Percentiles rank a stretch among this genome's conserved stretches.
Conservation (phyloP, 2,113 vertebrate genomes). For the Bostrychus sinensis region DNA sequence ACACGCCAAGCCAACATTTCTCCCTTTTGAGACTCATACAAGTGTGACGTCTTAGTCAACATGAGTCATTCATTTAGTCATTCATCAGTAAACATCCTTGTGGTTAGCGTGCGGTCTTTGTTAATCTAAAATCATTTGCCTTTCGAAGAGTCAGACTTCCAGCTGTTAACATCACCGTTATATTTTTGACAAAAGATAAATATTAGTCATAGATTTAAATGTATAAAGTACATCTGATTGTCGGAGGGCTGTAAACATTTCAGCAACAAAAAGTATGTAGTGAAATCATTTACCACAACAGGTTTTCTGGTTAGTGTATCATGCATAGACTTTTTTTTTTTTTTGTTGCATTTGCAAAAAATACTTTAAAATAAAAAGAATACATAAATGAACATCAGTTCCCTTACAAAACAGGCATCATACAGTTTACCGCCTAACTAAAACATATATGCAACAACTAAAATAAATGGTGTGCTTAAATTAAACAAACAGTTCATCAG, state of each 20-base stretch:
- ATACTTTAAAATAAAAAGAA: neutral
- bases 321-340: too few relatives aligned
- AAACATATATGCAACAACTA: conserved; percentile 17
- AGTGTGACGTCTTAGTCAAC: neutral
- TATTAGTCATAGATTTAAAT: neutral
- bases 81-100: too few relatives aligned
- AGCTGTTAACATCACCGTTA: neutral
- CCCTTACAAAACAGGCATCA: conserved; percentile 3
- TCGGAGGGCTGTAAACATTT: conserved; percentile 22
- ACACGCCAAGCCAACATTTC: neutral
- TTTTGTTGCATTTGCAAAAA: too few relatives aligned
- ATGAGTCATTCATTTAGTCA: neutral
- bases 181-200: neutral
- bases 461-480: conserved; percentile 28
- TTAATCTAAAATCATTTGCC: neutral
- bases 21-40: neutral
- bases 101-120: neutral
- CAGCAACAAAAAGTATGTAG: neutral
- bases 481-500: conserved; percentile 38
- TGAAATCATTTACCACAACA: neutral
- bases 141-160: neutral
- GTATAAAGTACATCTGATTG: conserved; percentile 40
- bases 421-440: neutral
- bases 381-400: neutral
- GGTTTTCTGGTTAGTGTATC: neutral